Base-by-base conservation (phyloP, 2,888 invertebrate genomes). In the Polylopha cassiicola region DNA sequence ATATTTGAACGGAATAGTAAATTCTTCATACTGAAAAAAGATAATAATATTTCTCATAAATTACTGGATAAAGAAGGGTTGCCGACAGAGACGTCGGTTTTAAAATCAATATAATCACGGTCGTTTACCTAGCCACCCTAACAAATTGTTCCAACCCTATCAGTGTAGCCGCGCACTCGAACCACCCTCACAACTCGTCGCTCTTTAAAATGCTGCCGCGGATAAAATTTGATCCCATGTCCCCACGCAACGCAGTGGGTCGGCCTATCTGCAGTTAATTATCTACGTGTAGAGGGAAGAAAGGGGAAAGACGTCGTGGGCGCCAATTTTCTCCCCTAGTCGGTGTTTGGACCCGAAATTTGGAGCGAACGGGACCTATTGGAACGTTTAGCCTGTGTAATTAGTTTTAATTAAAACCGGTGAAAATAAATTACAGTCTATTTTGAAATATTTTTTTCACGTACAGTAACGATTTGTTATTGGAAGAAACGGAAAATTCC, bases 201-300 rank as follows among this genome's bases (percentile, higher is more conserved):
- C 72, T 74, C 65, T 79, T 75, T 71, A 73, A 79, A 81, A 76
- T 76, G 69, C 73, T 65, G 71, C 73, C 66, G 72, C 68, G 71
- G 73, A 70, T 74, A 75, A 77, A 80, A 74, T 75, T 79, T 75
- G 73, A 76, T 76, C 72, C 66, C 59, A 58, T 62, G 62, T 71
- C 72, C 67, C 65, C 58, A 58, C 59, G 55, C 53, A 53, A 55
- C 50, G 32, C 32, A 39, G 68, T 62, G 70, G 58, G 72, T 71
- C n/a, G n/a, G 73, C 73, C 72, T 81, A 80, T 78, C 80, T 81
- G 75, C 75, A 81, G 82, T 84, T 84, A 82, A 82, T 82, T 84
- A 81, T 80, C 81, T 77, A 56, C 55, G 65, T 65, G 68, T 51
- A 51, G 65, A 74, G 80, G 76, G 71, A 67, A 61, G 58, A 51